phyloP scores from a whole-genome alignment of 2,113 vertebrate species.

The Thinocorus orbignyianus region DNA sequence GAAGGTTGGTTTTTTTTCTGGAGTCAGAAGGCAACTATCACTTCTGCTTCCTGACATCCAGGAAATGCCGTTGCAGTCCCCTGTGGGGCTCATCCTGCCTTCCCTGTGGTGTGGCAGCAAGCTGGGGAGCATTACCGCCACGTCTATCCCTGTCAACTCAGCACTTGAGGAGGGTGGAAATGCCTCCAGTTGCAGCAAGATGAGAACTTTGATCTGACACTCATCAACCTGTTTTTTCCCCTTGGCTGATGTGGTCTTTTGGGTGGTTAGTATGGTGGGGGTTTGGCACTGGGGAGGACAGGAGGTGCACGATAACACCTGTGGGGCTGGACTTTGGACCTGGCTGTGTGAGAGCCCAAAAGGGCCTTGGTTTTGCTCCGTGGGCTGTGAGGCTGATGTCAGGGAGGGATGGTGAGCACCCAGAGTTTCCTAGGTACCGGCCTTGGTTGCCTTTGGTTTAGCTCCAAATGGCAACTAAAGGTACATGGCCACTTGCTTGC shows the following conservation, averaged over 20 bases:
- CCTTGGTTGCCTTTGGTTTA: too few species aligned
- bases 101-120: background rate
- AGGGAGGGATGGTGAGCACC: too few species aligned
- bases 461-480: background rate
- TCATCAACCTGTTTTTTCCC: background rate
- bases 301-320: background rate
- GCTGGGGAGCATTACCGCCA: background rate
- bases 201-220: fast-evolving
- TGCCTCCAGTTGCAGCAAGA: background rate
- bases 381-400: background rate
- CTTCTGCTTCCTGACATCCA: background rate
- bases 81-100: background rate
- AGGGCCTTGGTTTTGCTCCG: fast-evolving
- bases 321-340: background rate
- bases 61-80: background rate
- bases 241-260: background rate
- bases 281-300: background rate
- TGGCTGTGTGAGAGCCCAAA: fast-evolving
- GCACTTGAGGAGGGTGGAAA: background rate
- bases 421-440: background rate
- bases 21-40: background rate
- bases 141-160: fast-evolving
- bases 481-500: background rate
- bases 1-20: background rate
- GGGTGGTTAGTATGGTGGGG: background rate